phyloP scores from a whole-genome alignment of 2,797 vertebrate genomes.

The Sebastes melanostomus region DNA sequence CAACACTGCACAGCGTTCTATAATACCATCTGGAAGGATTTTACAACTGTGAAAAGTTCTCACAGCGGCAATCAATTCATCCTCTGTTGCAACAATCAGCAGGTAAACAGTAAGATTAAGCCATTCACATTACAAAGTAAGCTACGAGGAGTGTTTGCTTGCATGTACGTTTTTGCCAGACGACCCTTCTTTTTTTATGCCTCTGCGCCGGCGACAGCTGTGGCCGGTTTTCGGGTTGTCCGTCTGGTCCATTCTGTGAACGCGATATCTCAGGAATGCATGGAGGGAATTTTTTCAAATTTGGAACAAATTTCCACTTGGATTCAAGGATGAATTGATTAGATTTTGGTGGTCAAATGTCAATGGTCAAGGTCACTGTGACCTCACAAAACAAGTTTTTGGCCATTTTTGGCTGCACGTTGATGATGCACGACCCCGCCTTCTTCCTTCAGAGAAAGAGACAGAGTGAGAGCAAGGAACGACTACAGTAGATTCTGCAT shows the following conservation, averaged over 20 bases:
- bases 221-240: neutral
- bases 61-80: constrained; percentile 3
- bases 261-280: neutral
- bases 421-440: too few relatives aligned
- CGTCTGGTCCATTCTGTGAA: neutral
- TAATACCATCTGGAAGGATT: constrained; percentile 4
- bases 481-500: too few relatives aligned
- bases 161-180: neutral
- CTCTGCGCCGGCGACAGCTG: neutral
- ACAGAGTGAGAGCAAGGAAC: too few relatives aligned
- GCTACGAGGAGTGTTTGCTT: neutral
- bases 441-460: too few relatives aligned
- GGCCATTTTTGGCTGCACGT: too few relatives aligned
- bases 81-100: constrained; percentile 1
- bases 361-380: too few relatives aligned
- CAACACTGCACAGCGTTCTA: neutral
- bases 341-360: too few relatives aligned
- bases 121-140: neutral
- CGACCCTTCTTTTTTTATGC: too few relatives aligned
- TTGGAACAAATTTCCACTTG: too few relatives aligned
- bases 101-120: constrained; percentile 27
- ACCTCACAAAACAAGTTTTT: accelerated
- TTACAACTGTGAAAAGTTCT: constrained; percentile 9
- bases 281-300: neutral
- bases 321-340: too few relatives aligned